Conservation (phyloP, 1,140 invertebrate species). For the Lepidotrigona ventralis region DNA sequence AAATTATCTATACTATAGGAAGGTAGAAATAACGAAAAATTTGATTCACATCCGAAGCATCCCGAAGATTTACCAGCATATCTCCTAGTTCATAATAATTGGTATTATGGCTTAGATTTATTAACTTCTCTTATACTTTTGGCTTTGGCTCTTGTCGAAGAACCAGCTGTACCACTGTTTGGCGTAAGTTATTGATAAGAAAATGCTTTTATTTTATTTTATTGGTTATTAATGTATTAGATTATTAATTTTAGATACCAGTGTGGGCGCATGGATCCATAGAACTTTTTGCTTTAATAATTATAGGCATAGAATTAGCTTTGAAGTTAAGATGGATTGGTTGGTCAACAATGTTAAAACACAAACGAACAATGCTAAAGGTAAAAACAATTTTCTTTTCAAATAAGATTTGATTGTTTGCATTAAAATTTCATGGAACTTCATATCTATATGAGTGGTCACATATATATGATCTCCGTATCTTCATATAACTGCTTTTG, state of each 20-base stretch:
- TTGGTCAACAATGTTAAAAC: conserved; percentile 89
- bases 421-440: neutral
- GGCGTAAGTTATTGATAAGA: conserved; percentile 77
- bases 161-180: conserved; percentile 88
- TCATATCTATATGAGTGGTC: neutral
- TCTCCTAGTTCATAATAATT: conserved; percentile 91
- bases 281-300: conserved; percentile 88
- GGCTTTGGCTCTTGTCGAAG: conserved; percentile 90
- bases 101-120: conserved; percentile 93
- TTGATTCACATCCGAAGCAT: conserved; percentile 92
- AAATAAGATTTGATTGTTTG: conserved; percentile 21
- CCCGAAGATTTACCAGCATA: conserved; percentile 92
- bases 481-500: neutral
- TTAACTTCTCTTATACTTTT: conserved; percentile 89
- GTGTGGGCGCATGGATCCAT: conserved; percentile 91
- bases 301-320: conserved; percentile 89
- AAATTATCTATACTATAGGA: conserved; percentile 83
- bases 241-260: conserved; percentile 81
- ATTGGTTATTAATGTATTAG: conserved; percentile 6
- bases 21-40: conserved; percentile 96
- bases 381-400: conserved; percentile 76
- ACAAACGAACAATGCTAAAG: conserved; percentile 93
- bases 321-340: conserved; percentile 93
- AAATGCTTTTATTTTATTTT: conserved; percentile 11
- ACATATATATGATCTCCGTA: neutral